A percentile compares a stretch with the other conserved stretches of the same genome.
Conservation (phyloP, 2,113 vertebrate species). For the Poeciliopsis prolifica region DNA sequence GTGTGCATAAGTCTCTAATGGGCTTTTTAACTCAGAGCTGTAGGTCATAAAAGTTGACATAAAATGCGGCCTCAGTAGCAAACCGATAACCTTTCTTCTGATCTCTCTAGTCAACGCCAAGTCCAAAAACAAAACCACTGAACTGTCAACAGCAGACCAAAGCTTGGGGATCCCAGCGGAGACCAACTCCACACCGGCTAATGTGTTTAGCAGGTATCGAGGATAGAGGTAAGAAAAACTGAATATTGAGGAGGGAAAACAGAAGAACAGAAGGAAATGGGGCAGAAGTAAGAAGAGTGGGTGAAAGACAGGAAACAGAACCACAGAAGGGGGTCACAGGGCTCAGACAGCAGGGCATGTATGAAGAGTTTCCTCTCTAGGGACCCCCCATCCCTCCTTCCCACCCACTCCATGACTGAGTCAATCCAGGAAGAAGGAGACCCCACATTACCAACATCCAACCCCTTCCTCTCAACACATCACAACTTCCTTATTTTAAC, state of each 20-base stretch:
- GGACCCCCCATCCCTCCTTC: slow-evolving; percentile 31
- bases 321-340: slow-evolving; percentile 40
- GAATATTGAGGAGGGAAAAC: slow-evolving; percentile 24
- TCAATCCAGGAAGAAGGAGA: slow-evolving; percentile 60
- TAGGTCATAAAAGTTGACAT: slow-evolving; percentile 71
- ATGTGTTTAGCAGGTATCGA: slow-evolving; percentile 75
- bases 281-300: slow-evolving; percentile 19
- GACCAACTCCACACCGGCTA: slow-evolving; percentile 49
- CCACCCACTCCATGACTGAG: slow-evolving; percentile 54
- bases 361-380: slow-evolving; percentile 52
- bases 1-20: slow-evolving; percentile 48
- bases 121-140: slow-evolving; percentile 65
- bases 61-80: slow-evolving; percentile 61
- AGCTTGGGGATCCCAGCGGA: slow-evolving; percentile 56
- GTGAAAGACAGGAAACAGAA: slow-evolving; percentile 32
- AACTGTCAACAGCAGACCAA: slow-evolving; percentile 64
- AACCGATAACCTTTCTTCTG: slow-evolving; percentile 42
- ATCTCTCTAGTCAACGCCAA: slow-evolving; percentile 47
- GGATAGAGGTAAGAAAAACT: slow-evolving; percentile 58
- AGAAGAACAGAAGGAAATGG: slow-evolving; percentile 48
- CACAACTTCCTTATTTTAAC: slow-evolving; percentile 1
- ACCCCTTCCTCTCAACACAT: neutral
- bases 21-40: slow-evolving; percentile 63
- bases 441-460: slow-evolving; percentile 49
- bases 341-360: slow-evolving; percentile 38